phyloP scores from a whole-genome alignment of 2,113 vertebrate species.

The Catharus minimus region DNA sequence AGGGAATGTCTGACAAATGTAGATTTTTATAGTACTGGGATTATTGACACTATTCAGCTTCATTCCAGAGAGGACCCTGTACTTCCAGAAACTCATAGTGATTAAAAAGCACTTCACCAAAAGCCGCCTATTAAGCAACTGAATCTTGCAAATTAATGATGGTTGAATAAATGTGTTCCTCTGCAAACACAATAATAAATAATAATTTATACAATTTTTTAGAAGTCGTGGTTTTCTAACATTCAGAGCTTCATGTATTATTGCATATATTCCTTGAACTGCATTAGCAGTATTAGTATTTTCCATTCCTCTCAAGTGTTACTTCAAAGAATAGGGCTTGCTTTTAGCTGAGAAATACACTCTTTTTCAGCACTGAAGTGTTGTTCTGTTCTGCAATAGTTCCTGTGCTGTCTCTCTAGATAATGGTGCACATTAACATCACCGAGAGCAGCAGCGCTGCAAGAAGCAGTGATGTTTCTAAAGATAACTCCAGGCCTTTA shows the following conservation, averaged over 20 bases:
- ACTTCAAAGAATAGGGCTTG: background rate
- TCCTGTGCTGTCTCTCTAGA: constrained; percentile 29
- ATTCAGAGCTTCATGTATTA: background rate
- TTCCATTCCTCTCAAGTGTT: background rate
- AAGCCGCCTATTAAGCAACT: background rate
- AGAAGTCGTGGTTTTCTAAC: background rate
- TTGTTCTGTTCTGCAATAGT: background rate
- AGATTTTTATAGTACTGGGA: background rate
- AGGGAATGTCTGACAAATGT: background rate
- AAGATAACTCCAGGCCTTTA: constrained; percentile 52
- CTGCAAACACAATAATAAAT: background rate
- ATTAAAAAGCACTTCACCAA: background rate
- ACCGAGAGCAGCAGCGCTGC: background rate
- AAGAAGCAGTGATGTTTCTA: constrained; percentile 45
- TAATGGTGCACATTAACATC: constrained; percentile 32
- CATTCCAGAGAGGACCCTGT: background rate
- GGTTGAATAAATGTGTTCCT: background rate
- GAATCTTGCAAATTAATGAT: background rate
- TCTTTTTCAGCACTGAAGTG: background rate
- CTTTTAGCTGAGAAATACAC: background rate
- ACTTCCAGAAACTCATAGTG: background rate
- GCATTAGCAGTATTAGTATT: background rate
- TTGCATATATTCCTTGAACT: background rate
- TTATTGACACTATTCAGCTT: background rate
- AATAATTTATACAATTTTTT: background rate